Percentiles rank a stretch among this genome's conserved stretches.
These are phyloP conservation scores for Cylloceria caligata DNA, from an alignment of 2,888 invertebrate genomes.

Conservation along the genomic window DNA sequence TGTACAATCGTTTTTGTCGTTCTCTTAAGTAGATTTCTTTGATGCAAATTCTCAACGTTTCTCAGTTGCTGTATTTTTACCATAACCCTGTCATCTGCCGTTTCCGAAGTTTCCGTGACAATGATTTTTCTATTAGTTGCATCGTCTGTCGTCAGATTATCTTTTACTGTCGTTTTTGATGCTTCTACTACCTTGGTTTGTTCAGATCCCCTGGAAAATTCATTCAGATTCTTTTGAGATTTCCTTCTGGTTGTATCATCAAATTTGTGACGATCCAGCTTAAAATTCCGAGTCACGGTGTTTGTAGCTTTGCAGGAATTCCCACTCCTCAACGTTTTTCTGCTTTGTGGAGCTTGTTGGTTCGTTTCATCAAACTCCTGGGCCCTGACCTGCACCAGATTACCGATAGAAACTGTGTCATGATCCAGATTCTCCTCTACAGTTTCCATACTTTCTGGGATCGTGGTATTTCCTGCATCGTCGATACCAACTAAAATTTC, in stretches of 20 bases:
- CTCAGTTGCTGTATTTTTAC: background rate
- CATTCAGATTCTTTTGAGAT: background rate
- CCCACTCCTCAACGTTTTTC: background rate
- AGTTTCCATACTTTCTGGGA: conserved; percentile 16
- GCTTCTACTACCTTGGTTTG: background rate
- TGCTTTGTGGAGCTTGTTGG: background rate
- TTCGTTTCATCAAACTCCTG: background rate
- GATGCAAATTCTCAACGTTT: conserved; percentile 24
- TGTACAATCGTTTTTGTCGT: conserved; percentile 14
- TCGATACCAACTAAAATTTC: background rate
- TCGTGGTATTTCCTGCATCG: background rate
- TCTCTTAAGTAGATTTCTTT: conserved; percentile 24
- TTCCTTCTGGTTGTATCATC: background rate
- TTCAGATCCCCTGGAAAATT: background rate
- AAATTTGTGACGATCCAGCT: background rate
- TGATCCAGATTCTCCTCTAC: background rate
- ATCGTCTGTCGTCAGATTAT: background rate
- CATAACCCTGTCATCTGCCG: background rate
- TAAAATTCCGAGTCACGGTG: background rate
- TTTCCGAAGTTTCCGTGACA: background rate
- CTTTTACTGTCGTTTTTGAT: background rate
- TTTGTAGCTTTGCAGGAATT: no score
- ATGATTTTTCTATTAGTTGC: background rate
- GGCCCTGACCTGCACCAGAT: background rate
- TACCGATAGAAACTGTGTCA: conserved; percentile 1